phyloP scores from a whole-genome alignment of 2,113 vertebrate genomes.

The Plecotus auritus region DNA sequence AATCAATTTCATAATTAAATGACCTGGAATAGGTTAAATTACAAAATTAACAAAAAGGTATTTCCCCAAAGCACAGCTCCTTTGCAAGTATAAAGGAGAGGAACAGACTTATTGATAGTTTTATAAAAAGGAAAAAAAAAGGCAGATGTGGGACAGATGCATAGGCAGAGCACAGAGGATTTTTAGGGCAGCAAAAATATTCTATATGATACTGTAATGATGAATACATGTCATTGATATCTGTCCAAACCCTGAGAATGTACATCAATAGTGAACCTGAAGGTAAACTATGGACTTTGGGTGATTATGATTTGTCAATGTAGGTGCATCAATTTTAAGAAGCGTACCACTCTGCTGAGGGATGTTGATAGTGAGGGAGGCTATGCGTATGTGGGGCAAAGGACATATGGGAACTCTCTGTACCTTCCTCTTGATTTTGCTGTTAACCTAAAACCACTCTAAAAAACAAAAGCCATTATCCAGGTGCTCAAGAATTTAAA shows the following conservation, averaged over 20 bases:
- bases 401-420: neutral
- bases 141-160: neutral
- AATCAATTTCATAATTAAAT: constrained; percentile 8
- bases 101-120: neutral
- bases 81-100: neutral
- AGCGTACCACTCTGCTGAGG: neutral
- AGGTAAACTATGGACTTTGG: neutral
- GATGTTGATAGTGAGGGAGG: neutral
- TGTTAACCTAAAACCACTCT: neutral
- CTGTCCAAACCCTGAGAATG: neutral
- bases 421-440: neutral
- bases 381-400: neutral
- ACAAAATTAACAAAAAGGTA: neutral
- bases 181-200: neutral
- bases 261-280: neutral
- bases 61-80: neutral
- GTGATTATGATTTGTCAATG: neutral
- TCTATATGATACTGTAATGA: neutral
- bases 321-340: neutral
- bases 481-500: neutral
- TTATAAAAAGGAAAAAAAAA: neutral
- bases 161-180: neutral
- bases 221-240: neutral
- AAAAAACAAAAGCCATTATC: neutral
- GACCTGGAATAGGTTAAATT: neutral